These are phyloP conservation scores for Poeciliopsis turrubarensis DNA, from an alignment of 2,113 vertebrate genomes.

Conservation along the genomic window DNA sequence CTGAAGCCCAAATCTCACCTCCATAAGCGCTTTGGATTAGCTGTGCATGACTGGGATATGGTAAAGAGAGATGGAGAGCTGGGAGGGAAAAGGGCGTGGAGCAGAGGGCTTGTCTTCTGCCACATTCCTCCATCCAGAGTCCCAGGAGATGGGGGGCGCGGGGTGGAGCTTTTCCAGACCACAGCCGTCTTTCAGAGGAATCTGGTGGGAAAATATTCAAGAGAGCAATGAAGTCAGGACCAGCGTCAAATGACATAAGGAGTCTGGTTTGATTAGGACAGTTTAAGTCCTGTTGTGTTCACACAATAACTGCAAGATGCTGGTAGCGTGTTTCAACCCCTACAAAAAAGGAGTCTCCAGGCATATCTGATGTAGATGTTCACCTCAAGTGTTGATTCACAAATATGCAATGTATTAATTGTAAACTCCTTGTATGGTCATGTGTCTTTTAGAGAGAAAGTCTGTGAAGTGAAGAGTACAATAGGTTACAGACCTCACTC, in stretches of 20 bases:
- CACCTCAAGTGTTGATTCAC: neutral
- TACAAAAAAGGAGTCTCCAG: conserved; percentile 4
- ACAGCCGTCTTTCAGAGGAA: conserved; percentile 57
- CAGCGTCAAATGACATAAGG: conserved; percentile 37
- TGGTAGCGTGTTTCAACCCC: conserved; percentile 5
- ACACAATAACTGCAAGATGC: conserved; percentile 25
- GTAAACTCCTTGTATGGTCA: neutral
- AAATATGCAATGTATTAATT: neutral
- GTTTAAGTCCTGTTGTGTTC: conserved; percentile 24
- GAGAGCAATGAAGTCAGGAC: conserved; percentile 46
- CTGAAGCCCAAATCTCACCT: conserved; percentile 42
- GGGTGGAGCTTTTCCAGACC: conserved; percentile 62
- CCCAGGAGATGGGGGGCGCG: conserved; percentile 52
- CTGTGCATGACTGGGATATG: conserved; percentile 63
- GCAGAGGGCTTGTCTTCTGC: conserved; percentile 42
- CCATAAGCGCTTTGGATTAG: conserved; percentile 55
- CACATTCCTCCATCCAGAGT: conserved; percentile 69
- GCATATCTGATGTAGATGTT: neutral
- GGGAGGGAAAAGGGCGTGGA: conserved; percentile 47
- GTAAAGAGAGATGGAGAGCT: conserved; percentile 21
- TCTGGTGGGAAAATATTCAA: conserved; percentile 68
- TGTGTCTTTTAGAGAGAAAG: neutral
- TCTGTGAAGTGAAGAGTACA: neutral
- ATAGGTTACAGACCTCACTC: conserved; percentile 26
- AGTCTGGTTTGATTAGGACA: conserved; percentile 35